Evolutionary conservation across 2,888 invertebrate species (phyloP), one percentile per base, ranked within the genome.

Genomic region (Chrysomela aeneicollis): DNA sequence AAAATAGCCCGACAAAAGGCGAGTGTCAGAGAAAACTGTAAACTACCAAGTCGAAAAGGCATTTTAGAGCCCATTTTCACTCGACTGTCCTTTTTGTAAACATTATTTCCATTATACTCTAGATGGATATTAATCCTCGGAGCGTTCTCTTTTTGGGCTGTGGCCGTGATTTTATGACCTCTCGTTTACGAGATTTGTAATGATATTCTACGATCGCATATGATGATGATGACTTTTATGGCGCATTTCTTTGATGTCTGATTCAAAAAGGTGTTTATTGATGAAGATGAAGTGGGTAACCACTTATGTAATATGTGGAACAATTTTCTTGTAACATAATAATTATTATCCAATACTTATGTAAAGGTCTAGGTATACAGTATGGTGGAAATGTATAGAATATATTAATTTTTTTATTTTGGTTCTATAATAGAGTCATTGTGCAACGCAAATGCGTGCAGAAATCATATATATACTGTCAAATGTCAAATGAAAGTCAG

Each of bases 1-100:
- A 74, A 76, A 74, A 73, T 73, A 73, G 69, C 67, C 78, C 78
- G 78, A 76, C 78, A 77, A 77, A 77, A 74, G 76, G 65, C 52
- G 74, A 76, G 75, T 75, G 76, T 75, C 74, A 74, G 74, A 68
- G 70, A 64, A 69, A 73, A 71, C 72, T 74, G 75, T 73, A 74
- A 75, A 73, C 71, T 69, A 69, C 65, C 70, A 68, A 69, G 69
- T 70, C 69, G 67, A 66, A 42, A 59, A 63, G 61, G 67, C 63
- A 61, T 68, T 70, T 65, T 65, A 59, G 49, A 58, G 50, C 59
- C 61, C 46, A 58, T 61, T 65, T 65, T 61, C 64, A 61, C 57
- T 37, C 46, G 61, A 65, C 37, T 65, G 65, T 61, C 65, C 61
- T 61, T 59, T 65, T 61, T 65, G 65, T 65, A 65, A 61, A 65